Conservation (phyloP, 2,888 invertebrate species). For the Drosophila mimetica region DNA sequence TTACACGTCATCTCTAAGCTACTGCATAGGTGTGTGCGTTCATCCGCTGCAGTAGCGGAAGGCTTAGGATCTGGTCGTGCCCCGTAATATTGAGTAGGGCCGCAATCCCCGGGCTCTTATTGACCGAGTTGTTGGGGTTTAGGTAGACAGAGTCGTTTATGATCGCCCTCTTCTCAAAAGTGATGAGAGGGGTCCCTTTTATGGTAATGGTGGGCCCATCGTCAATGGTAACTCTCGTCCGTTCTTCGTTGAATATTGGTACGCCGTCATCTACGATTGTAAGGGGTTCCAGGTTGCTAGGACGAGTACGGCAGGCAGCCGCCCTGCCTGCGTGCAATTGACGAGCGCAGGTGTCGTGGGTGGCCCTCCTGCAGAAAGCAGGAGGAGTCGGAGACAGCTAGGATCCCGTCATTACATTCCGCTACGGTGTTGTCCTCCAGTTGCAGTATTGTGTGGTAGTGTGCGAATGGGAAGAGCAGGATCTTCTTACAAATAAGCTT, state of each 20-base stretch:
- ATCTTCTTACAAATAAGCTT: slow-evolving; percentile 20
- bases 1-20: too few species aligned
- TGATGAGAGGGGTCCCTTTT: background rate
- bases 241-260: slow-evolving; percentile 5
- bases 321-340: too few species aligned
- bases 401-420: slow-evolving; percentile 9
- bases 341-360: too few species aligned
- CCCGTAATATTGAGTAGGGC: slow-evolving; percentile 2
- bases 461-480: too few species aligned
- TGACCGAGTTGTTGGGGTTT: slow-evolving; percentile 6
- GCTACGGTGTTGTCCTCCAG: slow-evolving; percentile 9
- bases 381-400: slow-evolving; percentile 3
- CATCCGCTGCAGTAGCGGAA: too few species aligned
- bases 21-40: too few species aligned
- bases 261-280: background rate
- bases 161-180: background rate
- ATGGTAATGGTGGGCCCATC: slow-evolving; percentile 3
- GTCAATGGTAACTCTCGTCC: background rate
- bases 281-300: slow-evolving; percentile 2
- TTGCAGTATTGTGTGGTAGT: slow-evolving; percentile 2
- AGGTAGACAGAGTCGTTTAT: slow-evolving; percentile 15
- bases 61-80: background rate
- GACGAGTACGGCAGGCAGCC: background rate
- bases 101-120: background rate
- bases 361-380: too few species aligned